Percentiles rank a stretch among this genome's conserved stretches.
These are phyloP conservation scores for Phocides pigmalion DNA, from an alignment of 1,140 invertebrate species.

Conservation along the genomic window DNA sequence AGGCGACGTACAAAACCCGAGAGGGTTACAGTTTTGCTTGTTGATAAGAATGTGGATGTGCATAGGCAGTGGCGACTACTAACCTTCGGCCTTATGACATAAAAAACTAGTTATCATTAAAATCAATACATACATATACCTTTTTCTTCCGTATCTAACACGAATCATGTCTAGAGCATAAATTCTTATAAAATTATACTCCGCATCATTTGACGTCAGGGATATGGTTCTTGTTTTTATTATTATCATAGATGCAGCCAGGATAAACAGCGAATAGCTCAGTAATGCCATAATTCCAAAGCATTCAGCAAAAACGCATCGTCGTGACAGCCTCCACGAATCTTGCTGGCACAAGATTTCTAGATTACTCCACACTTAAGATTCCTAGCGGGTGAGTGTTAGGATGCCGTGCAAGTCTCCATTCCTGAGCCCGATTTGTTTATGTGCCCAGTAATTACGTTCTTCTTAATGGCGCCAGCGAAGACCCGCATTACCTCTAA, in stretches of 20 bases:
- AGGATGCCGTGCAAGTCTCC: slow-evolving; percentile 48
- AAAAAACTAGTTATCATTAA: too few species aligned
- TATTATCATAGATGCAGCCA: neutral
- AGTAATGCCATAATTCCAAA: slow-evolving; percentile 38
- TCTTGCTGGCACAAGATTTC: slow-evolving; percentile 54
- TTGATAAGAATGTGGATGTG: too few species aligned
- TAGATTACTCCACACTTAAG: slow-evolving; percentile 68
- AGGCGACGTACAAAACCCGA: too few species aligned
- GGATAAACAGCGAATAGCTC: slow-evolving; percentile 3
- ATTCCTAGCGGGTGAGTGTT: slow-evolving; percentile 61
- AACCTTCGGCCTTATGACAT: too few species aligned
- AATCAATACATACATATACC: too few species aligned
- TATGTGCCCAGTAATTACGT: slow-evolving; percentile 61
- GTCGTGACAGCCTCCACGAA: slow-evolving; percentile 44
- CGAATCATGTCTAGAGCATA: too few species aligned
- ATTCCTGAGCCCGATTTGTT: slow-evolving; percentile 63
- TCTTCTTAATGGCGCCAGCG: slow-evolving; percentile 56
- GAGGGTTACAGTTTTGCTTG: too few species aligned
- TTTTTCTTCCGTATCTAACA: too few species aligned
- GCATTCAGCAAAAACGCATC: slow-evolving; percentile 43
- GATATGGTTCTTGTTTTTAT: neutral
- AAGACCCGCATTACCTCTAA: slow-evolving; percentile 35
- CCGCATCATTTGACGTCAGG: neutral
- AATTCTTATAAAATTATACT: too few species aligned
- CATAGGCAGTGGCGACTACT: too few species aligned